Percentiles rank a stretch among this genome's conserved stretches.
Conservation (phyloP, 2,888 invertebrate genomes). For the Erebia palarica region DNA sequence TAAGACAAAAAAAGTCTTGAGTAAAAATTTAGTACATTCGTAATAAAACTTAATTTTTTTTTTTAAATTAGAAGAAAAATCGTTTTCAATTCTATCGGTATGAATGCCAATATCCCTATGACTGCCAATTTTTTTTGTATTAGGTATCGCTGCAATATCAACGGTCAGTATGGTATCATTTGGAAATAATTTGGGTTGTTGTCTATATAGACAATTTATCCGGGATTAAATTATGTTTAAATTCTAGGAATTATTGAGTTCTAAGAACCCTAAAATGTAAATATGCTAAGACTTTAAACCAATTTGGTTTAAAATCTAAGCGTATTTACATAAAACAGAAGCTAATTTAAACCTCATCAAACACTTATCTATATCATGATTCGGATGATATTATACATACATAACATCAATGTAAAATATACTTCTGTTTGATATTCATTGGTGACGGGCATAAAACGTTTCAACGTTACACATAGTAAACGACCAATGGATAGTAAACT, state of each 20-base stretch:
- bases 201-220: too few relatives aligned
- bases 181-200: too few relatives aligned
- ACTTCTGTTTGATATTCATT: constrained; percentile 9
- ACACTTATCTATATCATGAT: constrained; percentile 22
- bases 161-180: too few relatives aligned
- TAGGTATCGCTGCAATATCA: too few relatives aligned
- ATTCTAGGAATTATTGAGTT: not conserved
- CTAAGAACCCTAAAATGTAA: not conserved
- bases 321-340: constrained; percentile 17
- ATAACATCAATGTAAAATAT: constrained; percentile 1
- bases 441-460: constrained; percentile 8
- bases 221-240: not conserved
- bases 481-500: constrained; percentile 22
- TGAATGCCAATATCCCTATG: too few relatives aligned
- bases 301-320: constrained; percentile 15
- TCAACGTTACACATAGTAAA: not conserved
- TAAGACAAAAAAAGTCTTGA: too few relatives aligned
- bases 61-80: too few relatives aligned
- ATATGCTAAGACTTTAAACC: not conserved
- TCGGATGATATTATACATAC: not conserved
- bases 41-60: too few relatives aligned
- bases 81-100: too few relatives aligned
- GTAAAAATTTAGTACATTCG: too few relatives aligned
- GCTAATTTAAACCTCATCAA: constrained; percentile 22
- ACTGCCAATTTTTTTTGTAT: too few relatives aligned